These are phyloP conservation scores for Anguilla rostrata DNA, from an alignment of 2,113 vertebrate species.

Conservation along the genomic window DNA sequence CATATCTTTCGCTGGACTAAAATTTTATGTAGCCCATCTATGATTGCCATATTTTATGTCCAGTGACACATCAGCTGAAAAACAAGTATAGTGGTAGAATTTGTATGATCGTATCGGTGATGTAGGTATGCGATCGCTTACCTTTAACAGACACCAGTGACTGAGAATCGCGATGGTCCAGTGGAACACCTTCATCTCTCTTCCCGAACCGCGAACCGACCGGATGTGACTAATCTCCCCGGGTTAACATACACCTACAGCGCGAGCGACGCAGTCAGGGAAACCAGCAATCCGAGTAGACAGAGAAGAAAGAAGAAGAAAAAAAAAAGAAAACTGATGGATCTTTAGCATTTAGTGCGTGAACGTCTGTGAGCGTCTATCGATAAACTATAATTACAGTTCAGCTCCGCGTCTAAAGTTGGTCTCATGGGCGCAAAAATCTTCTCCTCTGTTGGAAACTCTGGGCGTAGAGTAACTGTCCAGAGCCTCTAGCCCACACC, in stretches of 20 bases:
- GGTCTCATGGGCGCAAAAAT: background rate
- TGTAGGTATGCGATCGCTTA: background rate
- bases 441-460: background rate
- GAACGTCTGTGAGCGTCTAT: background rate
- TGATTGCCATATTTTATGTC: background rate
- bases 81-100: background rate
- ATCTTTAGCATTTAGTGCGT: background rate
- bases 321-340: background rate
- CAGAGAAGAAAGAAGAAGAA: background rate
- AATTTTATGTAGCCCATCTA: no score
- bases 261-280: background rate
- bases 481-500: background rate
- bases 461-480: background rate
- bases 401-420: background rate
- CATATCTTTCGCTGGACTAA: background rate
- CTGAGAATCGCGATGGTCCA: background rate
- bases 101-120: background rate
- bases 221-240: background rate
- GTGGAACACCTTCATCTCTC: background rate
- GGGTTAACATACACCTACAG: background rate
- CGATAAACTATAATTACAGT: background rate
- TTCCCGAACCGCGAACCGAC: background rate
- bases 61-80: background rate
- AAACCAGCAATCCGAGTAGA: background rate
- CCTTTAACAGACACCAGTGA: conserved; percentile 9